Base-by-base conservation (phyloP, 2,113 vertebrate genomes). In the Vulpes ferrilata region DNA sequence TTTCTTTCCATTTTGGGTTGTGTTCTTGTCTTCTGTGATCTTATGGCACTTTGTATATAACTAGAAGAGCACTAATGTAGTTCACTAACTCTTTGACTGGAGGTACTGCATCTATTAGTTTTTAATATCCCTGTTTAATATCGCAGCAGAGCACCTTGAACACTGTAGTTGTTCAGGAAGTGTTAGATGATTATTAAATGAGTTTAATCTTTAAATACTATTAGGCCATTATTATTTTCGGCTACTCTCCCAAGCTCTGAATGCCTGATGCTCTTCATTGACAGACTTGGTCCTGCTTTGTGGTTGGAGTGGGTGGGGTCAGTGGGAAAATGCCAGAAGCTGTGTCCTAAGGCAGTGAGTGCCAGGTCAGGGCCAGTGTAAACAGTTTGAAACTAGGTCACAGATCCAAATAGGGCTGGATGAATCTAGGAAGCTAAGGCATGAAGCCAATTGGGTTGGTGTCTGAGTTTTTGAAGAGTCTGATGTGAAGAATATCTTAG, bases 381-480 rank as follows among this genome's bases (percentile, higher is more conserved):
- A 98, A 98, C 94, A 97, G 60, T 92, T 15, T 79, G 57, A 95
- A 98, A 96, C 95, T 95, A 93, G 74, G 93, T 92, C 93, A 96
- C 96, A 87, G 79, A 93, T 93, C 74, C 92, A 96, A 88, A 93
- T 38, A 76, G 59, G 67, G 23, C 79, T 81, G 57, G 74, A 57
- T 96, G 74, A 83, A 80, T 96, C 79, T 83, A 97, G 93, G 86
- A 98, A 98, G 89, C 57, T 59, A 59, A 88, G 84, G 91, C 74
- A 22, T 23, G 86, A 79, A 95, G 89, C 92, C 89, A 97, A 1
- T 2, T 93, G 64, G 7, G 20, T 74, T 94, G 90, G 43, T 78
- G 69, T 83, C 35, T 90, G 87, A 76, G 32, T 90, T 86, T 90
- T 67, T 62, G 13, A 96, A 96, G 83, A 92, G 53, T 48, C 30